These are phyloP conservation scores for Cetonia aurata DNA, from an alignment of 2,888 invertebrate species.

Conservation along the genomic window DNA sequence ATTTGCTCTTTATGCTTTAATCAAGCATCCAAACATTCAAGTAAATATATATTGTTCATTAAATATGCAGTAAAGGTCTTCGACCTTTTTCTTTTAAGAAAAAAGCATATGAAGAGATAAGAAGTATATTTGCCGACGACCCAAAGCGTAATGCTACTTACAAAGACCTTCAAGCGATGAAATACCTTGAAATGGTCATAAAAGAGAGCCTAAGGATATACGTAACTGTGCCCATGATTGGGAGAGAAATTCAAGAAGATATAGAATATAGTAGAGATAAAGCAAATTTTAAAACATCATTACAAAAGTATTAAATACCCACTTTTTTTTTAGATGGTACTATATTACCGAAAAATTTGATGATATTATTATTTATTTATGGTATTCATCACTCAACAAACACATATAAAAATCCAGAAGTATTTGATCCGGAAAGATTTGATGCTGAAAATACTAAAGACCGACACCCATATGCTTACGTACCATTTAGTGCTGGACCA, in stretches of 20 bases:
- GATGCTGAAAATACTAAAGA: constrained; percentile 59
- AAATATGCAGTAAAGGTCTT: background rate
- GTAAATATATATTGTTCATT: constrained; percentile 28
- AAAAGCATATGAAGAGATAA: constrained; percentile 58
- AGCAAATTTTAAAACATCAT: background rate
- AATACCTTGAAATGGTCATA: constrained; percentile 71
- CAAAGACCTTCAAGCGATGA: constrained; percentile 64
- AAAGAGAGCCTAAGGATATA: constrained; percentile 71
- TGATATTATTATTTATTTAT: constrained; percentile 63
- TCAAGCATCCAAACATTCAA: constrained; percentile 62
- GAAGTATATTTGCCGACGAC: constrained; percentile 54
- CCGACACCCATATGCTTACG: constrained; percentile 59
- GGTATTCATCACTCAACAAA: constrained; percentile 67
- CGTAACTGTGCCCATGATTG: constrained; percentile 69
- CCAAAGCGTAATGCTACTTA: constrained; percentile 55
- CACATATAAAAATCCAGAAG: constrained; percentile 66
- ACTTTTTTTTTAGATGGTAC: constrained; percentile 57
- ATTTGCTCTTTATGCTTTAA: constrained; percentile 63
- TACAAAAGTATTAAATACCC: background rate
- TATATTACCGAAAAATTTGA: constrained; percentile 65
- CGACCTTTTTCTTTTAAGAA: constrained; percentile 41
- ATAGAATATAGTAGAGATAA: constrained; percentile 61
- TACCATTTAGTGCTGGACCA: constrained; percentile 62
- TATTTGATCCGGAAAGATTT: constrained; percentile 66
- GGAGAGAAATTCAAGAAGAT: constrained; percentile 66